A percentile compares a stretch with the other conserved stretches of the same genome.
Conservation (phyloP, 2,113 vertebrate species). For the Dicentrarchus labrax region DNA sequence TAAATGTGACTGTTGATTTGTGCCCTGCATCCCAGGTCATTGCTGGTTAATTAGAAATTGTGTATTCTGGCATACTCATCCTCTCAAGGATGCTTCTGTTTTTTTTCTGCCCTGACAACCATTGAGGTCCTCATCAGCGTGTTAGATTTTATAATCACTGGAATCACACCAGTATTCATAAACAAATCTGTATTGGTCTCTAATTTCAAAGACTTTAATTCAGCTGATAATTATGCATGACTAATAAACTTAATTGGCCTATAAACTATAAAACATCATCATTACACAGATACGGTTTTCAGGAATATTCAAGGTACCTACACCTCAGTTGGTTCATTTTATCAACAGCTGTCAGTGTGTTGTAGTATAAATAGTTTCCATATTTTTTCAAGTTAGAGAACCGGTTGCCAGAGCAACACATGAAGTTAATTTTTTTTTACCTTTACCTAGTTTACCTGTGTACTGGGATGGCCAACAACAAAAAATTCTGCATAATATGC, state of each 20-base stretch:
- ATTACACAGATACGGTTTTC: background rate
- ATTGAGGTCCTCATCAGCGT: conserved; percentile 1
- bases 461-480: background rate
- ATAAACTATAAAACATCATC: background rate
- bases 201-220: background rate
- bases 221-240: background rate
- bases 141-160: conserved; percentile 1
- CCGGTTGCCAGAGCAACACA: background rate
- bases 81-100: background rate
- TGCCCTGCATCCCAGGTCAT: conserved; percentile 20
- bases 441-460: background rate
- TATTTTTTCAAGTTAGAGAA: conserved; percentile 17
- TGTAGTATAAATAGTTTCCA: background rate
- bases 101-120: conserved; percentile 9
- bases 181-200: conserved; percentile 12
- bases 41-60: conserved; percentile 50
- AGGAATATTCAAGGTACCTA: background rate
- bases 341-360: background rate
- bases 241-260: background rate
- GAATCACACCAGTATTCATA: background rate
- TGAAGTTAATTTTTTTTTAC: background rate
- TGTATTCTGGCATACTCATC: conserved; percentile 2
- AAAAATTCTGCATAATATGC: background rate
- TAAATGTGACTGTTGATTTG: conserved; percentile 41
- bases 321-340: background rate